Evolutionary conservation across 2,113 vertebrate species (phyloP), one percentile per base, ranked within the genome.

Genomic region (Scopus umbretta): DNA sequence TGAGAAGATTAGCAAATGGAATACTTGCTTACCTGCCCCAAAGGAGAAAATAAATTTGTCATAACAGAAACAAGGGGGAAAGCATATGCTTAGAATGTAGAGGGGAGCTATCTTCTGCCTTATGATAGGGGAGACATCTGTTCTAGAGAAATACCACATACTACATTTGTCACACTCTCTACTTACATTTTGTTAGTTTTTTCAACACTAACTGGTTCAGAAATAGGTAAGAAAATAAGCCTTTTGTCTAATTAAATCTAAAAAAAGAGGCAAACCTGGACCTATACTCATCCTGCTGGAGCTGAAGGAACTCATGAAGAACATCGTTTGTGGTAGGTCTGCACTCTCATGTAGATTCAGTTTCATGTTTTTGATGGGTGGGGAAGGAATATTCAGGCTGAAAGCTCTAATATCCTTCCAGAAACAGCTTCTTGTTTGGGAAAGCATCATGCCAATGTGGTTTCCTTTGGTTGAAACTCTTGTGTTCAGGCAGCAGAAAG

Each of bases 391-490:
- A 71, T 58, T 34, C 7, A 74, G 18, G 6, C 7, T 67, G 16
- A 73, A 76, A 76, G 4, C 5, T 83, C 3, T 23, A 81, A 34
- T 47, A 73, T 10, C 5, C 3, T 52, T 45, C 11, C 30, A 81
- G 59, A 80, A 88, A 47, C 4, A 61, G 11, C 8, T 70, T 75
- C 11, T 34, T 67, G 6, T 75, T 27, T 29, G 6, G 6, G 14
- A 65, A 40, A 0, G 3, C 2, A 4, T 53, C 22, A 14, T 47
- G 15, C 5, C 11, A 50, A 6, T 25, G 2, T 12, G 5, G 9
- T 30, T 86, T 85, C 11, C 27, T 72, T 53, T 50, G 6, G 3
- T 82, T 88, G 75, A 79, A 85, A 47, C 3, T 79, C 2, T 53
- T 13, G 1, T 2, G 1, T 50, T 82, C 29, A 56, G 26, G 6